Conservation (phyloP, 1,140 invertebrate genomes). For the Pseudomyrmex concolor region DNA sequence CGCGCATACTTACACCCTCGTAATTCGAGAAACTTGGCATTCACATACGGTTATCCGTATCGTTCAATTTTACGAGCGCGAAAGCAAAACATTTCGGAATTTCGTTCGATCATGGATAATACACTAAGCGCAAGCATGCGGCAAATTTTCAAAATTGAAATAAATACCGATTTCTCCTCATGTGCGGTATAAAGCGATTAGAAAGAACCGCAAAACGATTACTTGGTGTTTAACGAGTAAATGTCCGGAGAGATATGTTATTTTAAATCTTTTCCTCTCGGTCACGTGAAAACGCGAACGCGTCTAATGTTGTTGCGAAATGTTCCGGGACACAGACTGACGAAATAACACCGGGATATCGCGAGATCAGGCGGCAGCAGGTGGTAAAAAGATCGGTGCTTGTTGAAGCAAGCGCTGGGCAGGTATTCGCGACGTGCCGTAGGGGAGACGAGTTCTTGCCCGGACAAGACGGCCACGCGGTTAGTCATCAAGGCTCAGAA, state of each 20-base stretch:
- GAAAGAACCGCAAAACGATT: not conserved
- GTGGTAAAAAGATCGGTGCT: constrained; percentile 80
- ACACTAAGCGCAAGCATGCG: too few relatives aligned
- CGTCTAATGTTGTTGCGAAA: not conserved
- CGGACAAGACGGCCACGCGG: constrained; percentile 78
- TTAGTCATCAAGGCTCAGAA: constrained; percentile 80
- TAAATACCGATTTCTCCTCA: not conserved
- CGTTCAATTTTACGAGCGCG: not conserved
- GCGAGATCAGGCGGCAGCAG: constrained; percentile 73
- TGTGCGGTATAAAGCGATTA: not conserved
- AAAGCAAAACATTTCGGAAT: not conserved
- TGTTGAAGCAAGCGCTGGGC: constrained; percentile 74
- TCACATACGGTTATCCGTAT: not conserved
- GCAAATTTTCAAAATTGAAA: not conserved
- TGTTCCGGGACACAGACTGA: constrained; percentile 44
- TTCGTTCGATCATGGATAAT: not conserved
- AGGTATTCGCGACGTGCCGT: constrained; percentile 79
- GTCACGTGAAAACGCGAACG: not conserved
- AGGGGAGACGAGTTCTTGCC: constrained; percentile 80
- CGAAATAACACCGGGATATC: constrained; percentile 63
- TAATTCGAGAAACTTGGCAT: constrained; percentile 26
- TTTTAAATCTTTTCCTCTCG: not conserved
- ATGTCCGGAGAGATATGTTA: not conserved
- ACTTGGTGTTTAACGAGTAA: not conserved
- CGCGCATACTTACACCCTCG: constrained; percentile 3